phyloP scores from a whole-genome alignment of 1,140 invertebrate species.

The Lepidotrigona ventralis region DNA sequence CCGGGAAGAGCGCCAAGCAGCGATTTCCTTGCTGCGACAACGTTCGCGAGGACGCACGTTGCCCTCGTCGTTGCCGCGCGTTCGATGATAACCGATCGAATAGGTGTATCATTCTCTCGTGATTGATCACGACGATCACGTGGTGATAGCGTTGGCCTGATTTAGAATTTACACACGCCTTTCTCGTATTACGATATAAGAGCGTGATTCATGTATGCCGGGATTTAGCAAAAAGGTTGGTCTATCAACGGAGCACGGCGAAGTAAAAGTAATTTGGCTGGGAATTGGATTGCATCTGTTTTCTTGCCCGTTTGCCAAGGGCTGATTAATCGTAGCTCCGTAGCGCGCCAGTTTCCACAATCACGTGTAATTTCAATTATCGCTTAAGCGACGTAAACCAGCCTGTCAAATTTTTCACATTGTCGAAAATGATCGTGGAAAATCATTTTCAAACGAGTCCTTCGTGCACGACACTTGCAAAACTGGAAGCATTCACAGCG shows the following conservation, averaged over 20 bases:
- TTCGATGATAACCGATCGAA: no score
- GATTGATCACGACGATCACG: neutral
- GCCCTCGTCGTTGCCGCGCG: neutral
- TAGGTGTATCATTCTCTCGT: neutral
- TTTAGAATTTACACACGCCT: neutral
- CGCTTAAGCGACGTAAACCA: neutral
- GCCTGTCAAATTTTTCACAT: constrained; percentile 10
- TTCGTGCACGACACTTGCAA: constrained; percentile 6
- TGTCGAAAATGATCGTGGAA: neutral
- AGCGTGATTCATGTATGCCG: neutral
- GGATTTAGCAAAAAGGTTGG: neutral
- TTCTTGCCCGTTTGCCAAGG: neutral
- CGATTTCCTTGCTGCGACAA: neutral
- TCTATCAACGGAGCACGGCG: neutral
- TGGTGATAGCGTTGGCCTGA: neutral
- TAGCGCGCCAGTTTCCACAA: neutral
- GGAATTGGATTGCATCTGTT: neutral
- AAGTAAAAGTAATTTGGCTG: neutral
- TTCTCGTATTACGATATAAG: neutral
- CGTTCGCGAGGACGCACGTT: neutral
- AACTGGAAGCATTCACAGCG: neutral
- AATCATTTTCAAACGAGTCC: constrained; percentile 15
- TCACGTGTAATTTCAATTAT: constrained; percentile 22
- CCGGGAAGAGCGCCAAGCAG: constrained; percentile 22
- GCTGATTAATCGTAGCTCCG: neutral